Conservation (phyloP, 2,797 vertebrate genomes). For the Eidolon dupreanum region DNA sequence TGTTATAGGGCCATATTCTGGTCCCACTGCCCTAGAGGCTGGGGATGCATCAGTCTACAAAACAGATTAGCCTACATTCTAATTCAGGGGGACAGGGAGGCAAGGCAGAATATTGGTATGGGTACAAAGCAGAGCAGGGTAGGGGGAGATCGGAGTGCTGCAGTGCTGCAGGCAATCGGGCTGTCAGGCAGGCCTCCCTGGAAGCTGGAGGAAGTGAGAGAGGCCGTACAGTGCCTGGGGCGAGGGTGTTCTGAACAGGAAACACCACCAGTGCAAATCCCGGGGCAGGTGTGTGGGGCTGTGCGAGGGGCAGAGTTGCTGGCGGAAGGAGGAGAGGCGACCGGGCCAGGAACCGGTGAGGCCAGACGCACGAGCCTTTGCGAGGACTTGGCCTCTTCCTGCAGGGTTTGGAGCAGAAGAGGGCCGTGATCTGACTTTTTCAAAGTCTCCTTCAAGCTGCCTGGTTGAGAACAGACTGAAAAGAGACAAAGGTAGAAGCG, state of each 20-base stretch:
- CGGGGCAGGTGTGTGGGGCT: neutral
- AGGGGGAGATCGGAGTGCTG: no score
- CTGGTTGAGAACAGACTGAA: neutral
- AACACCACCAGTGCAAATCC: neutral
- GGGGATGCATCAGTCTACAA: neutral
- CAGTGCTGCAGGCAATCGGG: neutral
- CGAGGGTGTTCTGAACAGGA: neutral
- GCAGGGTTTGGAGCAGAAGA: neutral
- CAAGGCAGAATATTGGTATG: rapidly evolving
- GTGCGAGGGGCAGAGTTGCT: neutral
- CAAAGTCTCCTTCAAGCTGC: neutral
- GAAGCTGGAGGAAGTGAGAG: neutral
- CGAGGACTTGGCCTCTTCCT: neutral
- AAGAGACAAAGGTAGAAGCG: neutral
- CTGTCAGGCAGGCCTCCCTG: no score
- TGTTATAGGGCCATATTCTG: neutral
- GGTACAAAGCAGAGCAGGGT: neutral
- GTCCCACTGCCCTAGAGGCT: neutral
- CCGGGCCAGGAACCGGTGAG: neutral
- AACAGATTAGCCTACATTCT: neutral
- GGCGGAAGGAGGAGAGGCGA: neutral
- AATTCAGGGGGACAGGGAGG: rapidly evolving
- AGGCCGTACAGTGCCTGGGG: no score
- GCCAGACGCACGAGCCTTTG: neutral
- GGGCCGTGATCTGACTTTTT: neutral